Evolutionary conservation across 1,140 invertebrate genomes (phyloP).

Genomic region (Steinernema khuongi): DNA sequence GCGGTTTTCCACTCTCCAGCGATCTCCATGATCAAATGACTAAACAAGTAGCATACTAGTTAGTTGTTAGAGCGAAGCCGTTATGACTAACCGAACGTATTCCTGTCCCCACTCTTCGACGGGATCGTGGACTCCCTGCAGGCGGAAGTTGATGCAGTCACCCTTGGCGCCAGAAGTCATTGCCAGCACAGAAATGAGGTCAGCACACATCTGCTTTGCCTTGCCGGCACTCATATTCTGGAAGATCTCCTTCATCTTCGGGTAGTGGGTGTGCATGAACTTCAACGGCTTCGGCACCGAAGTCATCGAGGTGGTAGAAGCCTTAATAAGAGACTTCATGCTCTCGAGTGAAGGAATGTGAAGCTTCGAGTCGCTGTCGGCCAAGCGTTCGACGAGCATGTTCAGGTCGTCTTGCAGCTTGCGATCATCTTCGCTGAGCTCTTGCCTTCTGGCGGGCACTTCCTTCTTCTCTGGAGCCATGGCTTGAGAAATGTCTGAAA

Average conservation of each 20-base stretch:
- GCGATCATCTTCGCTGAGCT: slow-evolving; percentile 78
- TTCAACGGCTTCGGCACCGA: slow-evolving; percentile 97
- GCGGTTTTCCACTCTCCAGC: slow-evolving; percentile 80
- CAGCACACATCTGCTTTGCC: slow-evolving; percentile 71
- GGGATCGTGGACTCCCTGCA: slow-evolving; percentile 70
- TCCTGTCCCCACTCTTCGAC: slow-evolving; percentile 99
- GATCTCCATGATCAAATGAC: slow-evolving; percentile 84
- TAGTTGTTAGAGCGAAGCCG: neutral
- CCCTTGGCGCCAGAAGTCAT: slow-evolving; percentile 84
- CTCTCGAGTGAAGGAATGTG: slow-evolving; percentile 82
- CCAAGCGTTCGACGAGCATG: slow-evolving; percentile 78
- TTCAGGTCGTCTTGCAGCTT: slow-evolving; percentile 87
- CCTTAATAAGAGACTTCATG: slow-evolving; percentile 78
- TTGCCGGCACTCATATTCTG: slow-evolving; percentile 67
- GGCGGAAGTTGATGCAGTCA: slow-evolving; percentile 85
- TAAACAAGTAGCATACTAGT: neutral
- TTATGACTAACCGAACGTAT: slow-evolving; percentile 71
- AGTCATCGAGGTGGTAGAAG: slow-evolving; percentile 98
- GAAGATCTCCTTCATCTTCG: slow-evolving; percentile 79
- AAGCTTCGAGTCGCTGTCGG: slow-evolving; percentile 71
- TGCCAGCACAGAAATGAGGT: slow-evolving; percentile 83
- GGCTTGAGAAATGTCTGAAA: too few relatives aligned
- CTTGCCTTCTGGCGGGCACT: neutral
- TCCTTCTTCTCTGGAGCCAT: too few relatives aligned
- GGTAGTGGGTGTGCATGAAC: slow-evolving; percentile 89